phyloP scores from a whole-genome alignment of 2,888 invertebrate genomes.

The Philereme transversata region DNA sequence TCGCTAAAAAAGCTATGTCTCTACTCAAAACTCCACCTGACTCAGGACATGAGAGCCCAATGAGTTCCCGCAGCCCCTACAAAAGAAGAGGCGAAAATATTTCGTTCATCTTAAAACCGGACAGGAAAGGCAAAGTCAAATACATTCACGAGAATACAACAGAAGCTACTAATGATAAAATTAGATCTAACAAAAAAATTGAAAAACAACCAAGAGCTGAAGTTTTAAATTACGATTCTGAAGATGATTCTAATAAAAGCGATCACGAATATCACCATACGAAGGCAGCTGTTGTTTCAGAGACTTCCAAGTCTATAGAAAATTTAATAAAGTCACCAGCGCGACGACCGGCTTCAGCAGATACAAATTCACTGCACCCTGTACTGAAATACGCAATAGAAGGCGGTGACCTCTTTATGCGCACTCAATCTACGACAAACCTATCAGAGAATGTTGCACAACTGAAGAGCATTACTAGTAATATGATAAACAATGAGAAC shows the following conservation, averaged over 20 bases:
- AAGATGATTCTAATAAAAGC: slow-evolving; percentile 51
- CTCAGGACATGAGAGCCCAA: slow-evolving; percentile 58
- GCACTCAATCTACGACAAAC: slow-evolving; percentile 59
- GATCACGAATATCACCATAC: slow-evolving; percentile 51
- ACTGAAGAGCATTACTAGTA: slow-evolving; percentile 3
- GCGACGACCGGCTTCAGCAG: slow-evolving; percentile 61
- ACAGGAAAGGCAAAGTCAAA: slow-evolving; percentile 26
- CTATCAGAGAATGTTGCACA: slow-evolving; percentile 37
- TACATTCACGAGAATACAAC: slow-evolving; percentile 14
- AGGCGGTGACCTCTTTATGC: slow-evolving; percentile 46
- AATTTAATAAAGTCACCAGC: slow-evolving; percentile 69
- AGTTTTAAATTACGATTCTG: slow-evolving; percentile 41
- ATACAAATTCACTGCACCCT: slow-evolving; percentile 47
- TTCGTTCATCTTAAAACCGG: slow-evolving; percentile 4
- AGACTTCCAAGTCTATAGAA: slow-evolving; percentile 59
- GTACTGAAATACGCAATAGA: slow-evolving; percentile 48
- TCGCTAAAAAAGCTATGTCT: slow-evolving; percentile 60
- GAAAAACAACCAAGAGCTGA: slow-evolving; percentile 17
- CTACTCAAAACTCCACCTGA: slow-evolving; percentile 66
- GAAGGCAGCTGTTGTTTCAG: slow-evolving; percentile 39
- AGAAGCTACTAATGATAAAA: slow-evolving; percentile 17
- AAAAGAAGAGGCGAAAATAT: slow-evolving; percentile 19
- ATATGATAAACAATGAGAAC: slow-evolving; percentile 36
- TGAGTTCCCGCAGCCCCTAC: slow-evolving; percentile 36
- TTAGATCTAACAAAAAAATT: slow-evolving; percentile 10